A percentile compares a stretch with the other conserved stretches of the same genome.
phyloP scores from a whole-genome alignment of 2,113 vertebrate genomes.

The Strigops habroptila region DNA sequence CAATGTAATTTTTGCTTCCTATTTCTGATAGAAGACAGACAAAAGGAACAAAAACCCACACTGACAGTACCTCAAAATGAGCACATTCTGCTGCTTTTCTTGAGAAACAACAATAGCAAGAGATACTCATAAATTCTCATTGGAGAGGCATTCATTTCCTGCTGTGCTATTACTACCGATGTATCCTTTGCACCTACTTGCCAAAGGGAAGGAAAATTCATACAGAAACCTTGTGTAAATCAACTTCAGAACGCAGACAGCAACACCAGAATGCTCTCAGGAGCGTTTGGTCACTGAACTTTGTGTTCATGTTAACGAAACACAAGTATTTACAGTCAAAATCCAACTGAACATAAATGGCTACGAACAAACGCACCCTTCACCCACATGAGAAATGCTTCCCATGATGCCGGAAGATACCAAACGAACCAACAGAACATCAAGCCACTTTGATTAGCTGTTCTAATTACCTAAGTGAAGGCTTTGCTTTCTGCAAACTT shows the following conservation, averaged over 20 bases:
- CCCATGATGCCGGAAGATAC: neutral
- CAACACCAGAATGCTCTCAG: neutral
- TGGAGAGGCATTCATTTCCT: neutral
- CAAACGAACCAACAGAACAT: neutral
- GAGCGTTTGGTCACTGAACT: neutral
- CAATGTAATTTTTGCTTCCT: neutral
- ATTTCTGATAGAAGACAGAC: neutral
- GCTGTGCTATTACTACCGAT: neutral
- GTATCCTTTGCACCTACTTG: neutral
- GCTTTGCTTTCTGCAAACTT: conserved; percentile 29
- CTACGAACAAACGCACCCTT: neutral
- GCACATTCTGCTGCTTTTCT: neutral
- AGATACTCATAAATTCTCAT: neutral
- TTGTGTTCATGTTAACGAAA: neutral
- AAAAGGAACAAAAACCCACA: neutral
- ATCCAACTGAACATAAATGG: neutral
- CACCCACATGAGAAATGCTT: neutral
- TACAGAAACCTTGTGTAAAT: neutral
- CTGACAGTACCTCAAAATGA: neutral
- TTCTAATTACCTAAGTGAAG: conserved; percentile 45
- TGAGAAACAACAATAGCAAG: neutral
- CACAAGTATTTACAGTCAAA: neutral
- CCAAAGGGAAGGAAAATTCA: neutral
- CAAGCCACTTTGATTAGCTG: neutral
- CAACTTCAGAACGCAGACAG: neutral